phyloP scores from a whole-genome alignment of 2,797 vertebrate species.

The Cetoscarus ocellatus region DNA sequence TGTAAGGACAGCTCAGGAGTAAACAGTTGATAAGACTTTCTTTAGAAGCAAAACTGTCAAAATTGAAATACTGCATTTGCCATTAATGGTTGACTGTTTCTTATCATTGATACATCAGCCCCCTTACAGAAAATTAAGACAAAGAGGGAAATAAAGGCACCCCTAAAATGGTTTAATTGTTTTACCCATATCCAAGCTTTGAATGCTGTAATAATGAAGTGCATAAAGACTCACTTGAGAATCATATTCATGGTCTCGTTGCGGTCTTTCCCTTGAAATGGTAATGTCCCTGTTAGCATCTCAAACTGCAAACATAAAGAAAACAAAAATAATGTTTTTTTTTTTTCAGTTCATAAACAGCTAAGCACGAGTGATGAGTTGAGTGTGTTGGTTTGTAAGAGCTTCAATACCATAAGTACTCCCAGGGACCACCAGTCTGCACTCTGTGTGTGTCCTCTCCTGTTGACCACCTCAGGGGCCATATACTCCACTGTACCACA shows the following conservation, averaged over 20 bases:
- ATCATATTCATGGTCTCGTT: slow-evolving; percentile 99
- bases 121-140: not conserved
- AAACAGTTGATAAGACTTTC: no score
- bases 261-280: slow-evolving; percentile 98
- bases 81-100: not conserved
- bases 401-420: slow-evolving; percentile 92
- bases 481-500: slow-evolving; percentile 99
- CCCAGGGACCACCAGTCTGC: slow-evolving; percentile 99
- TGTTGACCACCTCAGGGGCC: slow-evolving; percentile 99
- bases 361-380: not conserved
- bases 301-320: slow-evolving; percentile 88
- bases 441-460: slow-evolving; percentile 98
- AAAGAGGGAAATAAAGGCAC: not conserved
- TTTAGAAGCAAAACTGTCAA: not conserved
- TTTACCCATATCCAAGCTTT: not conserved
- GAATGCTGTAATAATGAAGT: slow-evolving; percentile 4
- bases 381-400: not conserved
- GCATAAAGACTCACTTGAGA: slow-evolving; percentile 91
- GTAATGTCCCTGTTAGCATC: slow-evolving; percentile 97
- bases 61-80: not conserved
- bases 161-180: no score
- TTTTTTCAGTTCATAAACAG: not conserved
- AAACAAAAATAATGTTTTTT: not conserved
- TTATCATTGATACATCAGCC: not conserved
- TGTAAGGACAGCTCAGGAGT: no score